Percentiles rank a stretch among this genome's conserved stretches.
These are phyloP conservation scores for Teleopsis dalmanni DNA, from an alignment of 1,140 invertebrate species.

Conservation along the genomic window DNA sequence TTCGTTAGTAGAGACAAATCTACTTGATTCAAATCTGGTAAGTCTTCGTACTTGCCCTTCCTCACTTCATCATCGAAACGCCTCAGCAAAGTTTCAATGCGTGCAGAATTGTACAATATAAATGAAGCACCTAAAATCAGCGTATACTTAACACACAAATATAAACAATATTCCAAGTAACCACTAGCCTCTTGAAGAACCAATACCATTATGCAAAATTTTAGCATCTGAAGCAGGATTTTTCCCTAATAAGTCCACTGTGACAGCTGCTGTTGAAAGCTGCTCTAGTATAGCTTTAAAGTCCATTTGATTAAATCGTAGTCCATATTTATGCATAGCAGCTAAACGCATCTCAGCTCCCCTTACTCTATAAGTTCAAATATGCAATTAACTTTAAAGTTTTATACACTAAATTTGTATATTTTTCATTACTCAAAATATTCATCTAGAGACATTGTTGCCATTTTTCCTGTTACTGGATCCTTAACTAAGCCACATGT, in stretches of 20 bases:
- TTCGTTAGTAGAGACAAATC: slow-evolving; percentile 54
- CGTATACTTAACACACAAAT: slow-evolving; percentile 23
- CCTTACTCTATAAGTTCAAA: too few species aligned
- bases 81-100: slow-evolving; percentile 55
- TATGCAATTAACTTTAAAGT: slow-evolving; percentile 6
- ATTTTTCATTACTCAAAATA: slow-evolving; percentile 10
- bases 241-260: slow-evolving; percentile 57
- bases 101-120: slow-evolving; percentile 64
- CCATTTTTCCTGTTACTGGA: slow-evolving; percentile 24
- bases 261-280: slow-evolving; percentile 53
- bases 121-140: slow-evolving; percentile 64
- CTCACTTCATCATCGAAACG: slow-evolving; percentile 51
- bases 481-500: slow-evolving; percentile 13
- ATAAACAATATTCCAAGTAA: neutral
- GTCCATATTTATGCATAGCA: slow-evolving; percentile 55
- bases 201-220: slow-evolving; percentile 34
- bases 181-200: slow-evolving; percentile 38
- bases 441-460: slow-evolving; percentile 2
- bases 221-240: slow-evolving; percentile 43
- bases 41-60: slow-evolving; percentile 48
- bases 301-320: slow-evolving; percentile 45
- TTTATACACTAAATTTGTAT: neutral
- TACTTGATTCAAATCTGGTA: slow-evolving; percentile 49
- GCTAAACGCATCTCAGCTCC: slow-evolving; percentile 53
- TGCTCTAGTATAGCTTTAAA: slow-evolving; percentile 46